Base-by-base conservation (phyloP, 2,888 invertebrate genomes). In the Diadegma fenestrale region DNA sequence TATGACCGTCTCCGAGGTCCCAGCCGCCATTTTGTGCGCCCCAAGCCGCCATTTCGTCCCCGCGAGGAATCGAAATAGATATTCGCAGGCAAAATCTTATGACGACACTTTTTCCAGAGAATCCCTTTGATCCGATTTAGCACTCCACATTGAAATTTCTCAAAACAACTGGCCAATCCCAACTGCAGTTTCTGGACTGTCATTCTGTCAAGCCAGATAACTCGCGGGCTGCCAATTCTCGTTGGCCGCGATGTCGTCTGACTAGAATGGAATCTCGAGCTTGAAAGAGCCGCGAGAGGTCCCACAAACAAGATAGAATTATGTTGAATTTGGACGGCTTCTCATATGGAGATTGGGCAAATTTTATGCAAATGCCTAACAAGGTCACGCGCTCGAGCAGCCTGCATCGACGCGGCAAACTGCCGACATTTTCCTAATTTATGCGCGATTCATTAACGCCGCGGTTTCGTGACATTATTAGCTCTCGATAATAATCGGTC, bases 271-370 rank as follows among this genome's bases (percentile, higher is more conserved):
- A n/a, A 6, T 41, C 17, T 61, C 51, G 63, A 41, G 63, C 26
- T 45, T n/a, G 54, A 48, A 76, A 48, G 45, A 63, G 66, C 61
- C 69, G 33, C 54, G 45, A 73, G 77, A 61, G 72, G 54, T 58
- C 41, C 48, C 26, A 73, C 84, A 86, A 86, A 84, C 81, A 82
- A 61, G 84, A 77, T 86, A 86, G 81, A 86, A 84, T 86, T 84
- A 86, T 82, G 79, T 86, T 73, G 78, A 84, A 51, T 84, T 86
- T 86, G 84, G 84, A 76, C 66, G 85, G 86, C 86, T 86, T 86
- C 85, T 71, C 82, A 45, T 76, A 85, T 82, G 78, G 64, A 84
- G 79, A 86, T 86, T 79, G 58, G 64, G 6, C 12, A 85, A 76
- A 80, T 83, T 76, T 83, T 66, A 80, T 85, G 80, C 83, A 77